Conservation (phyloP, 2,113 vertebrate genomes). For the Equus przewalskii region DNA sequence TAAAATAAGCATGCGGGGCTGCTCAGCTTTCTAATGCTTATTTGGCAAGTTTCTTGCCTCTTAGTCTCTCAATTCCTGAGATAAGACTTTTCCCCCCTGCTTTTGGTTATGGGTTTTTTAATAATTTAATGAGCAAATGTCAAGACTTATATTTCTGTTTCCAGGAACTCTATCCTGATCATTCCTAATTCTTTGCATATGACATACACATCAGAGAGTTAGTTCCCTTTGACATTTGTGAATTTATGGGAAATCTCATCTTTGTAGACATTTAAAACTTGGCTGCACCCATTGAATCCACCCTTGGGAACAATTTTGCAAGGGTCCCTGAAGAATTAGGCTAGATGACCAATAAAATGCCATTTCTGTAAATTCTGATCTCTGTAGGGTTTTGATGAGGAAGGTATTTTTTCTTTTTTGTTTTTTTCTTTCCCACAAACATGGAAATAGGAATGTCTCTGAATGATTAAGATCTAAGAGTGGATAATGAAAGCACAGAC, state of each 20-base stretch:
- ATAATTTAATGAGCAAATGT: slow-evolving; percentile 69
- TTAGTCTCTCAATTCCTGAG: slow-evolving; percentile 37
- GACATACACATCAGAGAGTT: slow-evolving; percentile 63
- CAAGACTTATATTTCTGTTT: slow-evolving; percentile 75
- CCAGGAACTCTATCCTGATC: slow-evolving; percentile 73
- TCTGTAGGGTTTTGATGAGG: slow-evolving; percentile 39
- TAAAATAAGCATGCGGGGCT: not conserved
- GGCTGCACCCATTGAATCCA: slow-evolving; percentile 43
- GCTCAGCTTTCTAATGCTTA: slow-evolving; percentile 56
- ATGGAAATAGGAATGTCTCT: slow-evolving; percentile 50
- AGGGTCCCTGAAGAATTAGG: slow-evolving; percentile 57
- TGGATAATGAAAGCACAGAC: slow-evolving; percentile 71
- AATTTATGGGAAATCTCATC: slow-evolving; percentile 65
- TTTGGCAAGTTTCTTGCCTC: slow-evolving; percentile 5
- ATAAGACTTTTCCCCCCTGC: not conserved
- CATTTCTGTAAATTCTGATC: slow-evolving; percentile 57
- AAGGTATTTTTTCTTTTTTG: slow-evolving; percentile 17
- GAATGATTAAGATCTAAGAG: slow-evolving; percentile 85
- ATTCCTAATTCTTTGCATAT: slow-evolving; percentile 72
- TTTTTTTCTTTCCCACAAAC: not conserved
- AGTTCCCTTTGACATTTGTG: slow-evolving; percentile 71
- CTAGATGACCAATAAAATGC: slow-evolving; percentile 31
- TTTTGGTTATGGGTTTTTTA: slow-evolving; percentile 61
- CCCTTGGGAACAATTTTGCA: slow-evolving; percentile 64
- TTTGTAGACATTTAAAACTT: slow-evolving; percentile 74